Evolutionary conservation across 1,140 invertebrate genomes (phyloP), one percentile per base, ranked within the genome.

Genomic region (Trichomalopsis sarcophagae): DNA sequence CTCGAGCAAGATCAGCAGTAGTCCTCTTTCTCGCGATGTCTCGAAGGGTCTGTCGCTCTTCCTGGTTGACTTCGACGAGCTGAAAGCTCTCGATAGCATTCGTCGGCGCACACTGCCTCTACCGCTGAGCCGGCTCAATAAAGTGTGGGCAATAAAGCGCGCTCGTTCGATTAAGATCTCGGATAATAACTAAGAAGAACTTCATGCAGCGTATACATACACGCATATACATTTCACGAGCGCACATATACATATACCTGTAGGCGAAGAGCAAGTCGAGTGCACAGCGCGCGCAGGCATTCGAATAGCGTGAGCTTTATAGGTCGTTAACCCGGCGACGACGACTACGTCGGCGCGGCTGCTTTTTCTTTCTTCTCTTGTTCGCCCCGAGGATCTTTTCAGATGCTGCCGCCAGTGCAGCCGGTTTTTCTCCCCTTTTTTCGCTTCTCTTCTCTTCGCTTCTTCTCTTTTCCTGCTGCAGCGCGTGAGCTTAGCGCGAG

Each of bases 301-400:
- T 73, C 75, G 76, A 84, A 73, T 79, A 66, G 83, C 83, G 78
- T 23, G 47, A 66, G 62, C 50, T 82, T 86, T 77, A 82, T 78
- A 74, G 74, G 81, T 83, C 81, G 69, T 83, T 83, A 83, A 83
- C 71, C 81, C 74, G 71, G 21, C 55, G 55, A 62, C 55, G 55
- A 21, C 21, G 55, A 62, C 55, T 17, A 21, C 21, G 77, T 33
- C 2, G 4, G 2, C 50, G 73, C 21, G 11, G 73, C 21, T 5
- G 68, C 71, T 85, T 68, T 47, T 6, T 85, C 44, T 84, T 62
- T 66, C 21, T 76, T 30, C 75, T 40, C 27, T 36, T 81, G 66
- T 40, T 87, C 73, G 79, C 55, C 75, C 14, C 1, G 81, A 75
- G 81, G 47, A 82, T 17, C 47, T 55, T 82, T 74, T 23, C 44